A percentile compares a stretch with the other conserved stretches of the same genome.
Conservation (phyloP, 2,113 vertebrate species). For the Cyprinodon tularosa region DNA sequence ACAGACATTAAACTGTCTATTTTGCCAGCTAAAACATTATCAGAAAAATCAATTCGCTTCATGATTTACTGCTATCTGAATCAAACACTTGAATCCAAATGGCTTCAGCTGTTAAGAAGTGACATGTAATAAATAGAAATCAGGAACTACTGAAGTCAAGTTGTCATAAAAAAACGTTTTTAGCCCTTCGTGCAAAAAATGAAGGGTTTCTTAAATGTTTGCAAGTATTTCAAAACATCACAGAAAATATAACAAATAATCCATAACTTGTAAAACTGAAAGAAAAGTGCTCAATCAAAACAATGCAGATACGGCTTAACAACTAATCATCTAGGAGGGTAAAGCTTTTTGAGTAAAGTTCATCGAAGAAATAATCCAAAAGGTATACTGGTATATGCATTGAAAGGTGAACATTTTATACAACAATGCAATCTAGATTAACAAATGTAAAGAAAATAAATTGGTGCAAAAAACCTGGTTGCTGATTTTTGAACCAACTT, state of each 20-base stretch:
- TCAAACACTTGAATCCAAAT: conserved; percentile 12
- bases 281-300: neutral
- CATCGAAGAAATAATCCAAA: neutral
- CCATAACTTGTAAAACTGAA: neutral
- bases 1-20: neutral
- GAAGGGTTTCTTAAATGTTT: neutral
- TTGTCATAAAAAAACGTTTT: neutral
- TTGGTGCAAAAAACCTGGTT: neutral
- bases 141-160: neutral
- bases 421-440: neutral
- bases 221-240: neutral
- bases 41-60: neutral
- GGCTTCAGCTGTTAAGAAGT: conserved; percentile 6
- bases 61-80: neutral
- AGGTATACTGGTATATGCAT: neutral
- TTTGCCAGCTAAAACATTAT: neutral
- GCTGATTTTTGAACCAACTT: neutral
- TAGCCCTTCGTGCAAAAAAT: neutral
- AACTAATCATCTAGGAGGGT: neutral
- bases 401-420: neutral
- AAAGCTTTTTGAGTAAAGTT: neutral
- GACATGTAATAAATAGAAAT: neutral
- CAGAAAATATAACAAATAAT: neutral
- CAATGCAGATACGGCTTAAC: neutral
- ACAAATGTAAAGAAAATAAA: neutral